Evolutionary conservation across 2,888 invertebrate species (phyloP), one percentile per base, ranked within the genome.

Genomic region (Alviniconcha strummeri): DNA sequence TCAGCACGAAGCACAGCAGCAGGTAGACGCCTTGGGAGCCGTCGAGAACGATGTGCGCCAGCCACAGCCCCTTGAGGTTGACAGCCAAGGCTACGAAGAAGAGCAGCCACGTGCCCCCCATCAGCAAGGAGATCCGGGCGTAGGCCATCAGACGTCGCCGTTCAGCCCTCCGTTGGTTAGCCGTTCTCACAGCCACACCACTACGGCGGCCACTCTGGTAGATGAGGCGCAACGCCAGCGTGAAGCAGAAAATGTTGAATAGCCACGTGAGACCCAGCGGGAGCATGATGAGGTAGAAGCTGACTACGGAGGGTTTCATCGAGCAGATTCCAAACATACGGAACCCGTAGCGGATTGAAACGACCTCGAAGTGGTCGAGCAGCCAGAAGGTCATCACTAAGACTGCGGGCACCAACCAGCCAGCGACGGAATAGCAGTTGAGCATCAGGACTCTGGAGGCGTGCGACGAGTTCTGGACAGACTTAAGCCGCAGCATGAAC

Each of bases 51-150:
- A 86, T 82, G 74, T 86, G 36, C 67, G 85, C 74, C 74, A 84
- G 75, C 87, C 86, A 82, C 52, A 86, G 13, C 75, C 82, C 4
- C 13, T 83, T 7, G 19, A 74, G n/a, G 83, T 88, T 60, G 52
- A 83, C 67, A 72, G 81, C 56, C 79, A 86, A 67, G 76, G 88
- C 85, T 80, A 85, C 17, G 54, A 86, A 77, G 74, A 81, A 81
- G 55, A 86, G 75, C 15, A 82, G 19, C 86, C 86, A 86, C 19
- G 71, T 82, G 9, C 83, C 56, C 13, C 86, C 86, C 86, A 86
- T 84, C 54, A 86, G 64, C 11, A 86, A 19, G 7, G 83, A 77
- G 60, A 86, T 56, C 60, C 79, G 78, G 71, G 84, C 54, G 54
- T 83, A 86, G 52, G 82, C 52, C 15, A 80, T 57, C n/a, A 84